phyloP scores from a whole-genome alignment of 2,113 vertebrate genomes.

The Chionis minor region DNA sequence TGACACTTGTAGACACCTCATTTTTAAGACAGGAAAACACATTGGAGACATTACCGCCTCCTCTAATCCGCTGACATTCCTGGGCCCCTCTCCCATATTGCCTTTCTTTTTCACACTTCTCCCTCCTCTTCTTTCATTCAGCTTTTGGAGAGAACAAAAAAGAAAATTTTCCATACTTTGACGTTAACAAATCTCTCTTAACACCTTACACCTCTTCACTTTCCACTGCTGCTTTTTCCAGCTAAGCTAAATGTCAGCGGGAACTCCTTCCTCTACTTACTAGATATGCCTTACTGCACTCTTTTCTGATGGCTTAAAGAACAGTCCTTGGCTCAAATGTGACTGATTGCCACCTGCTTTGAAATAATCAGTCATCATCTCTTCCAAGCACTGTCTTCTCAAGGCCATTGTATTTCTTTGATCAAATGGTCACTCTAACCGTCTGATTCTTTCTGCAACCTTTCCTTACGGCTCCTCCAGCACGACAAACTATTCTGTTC shows the following conservation, averaged over 20 bases:
- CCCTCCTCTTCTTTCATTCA: background rate
- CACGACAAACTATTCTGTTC: background rate
- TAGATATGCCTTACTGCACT: background rate
- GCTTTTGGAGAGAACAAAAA: slow-evolving; percentile 20
- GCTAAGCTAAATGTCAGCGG: slow-evolving; percentile 17
- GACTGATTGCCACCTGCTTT: background rate
- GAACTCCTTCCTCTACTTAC: background rate
- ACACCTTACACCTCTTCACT: slow-evolving; percentile 29
- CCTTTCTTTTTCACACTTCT: slow-evolving; percentile 9
- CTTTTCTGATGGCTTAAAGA: background rate
- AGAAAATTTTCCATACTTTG: slow-evolving; percentile 5
- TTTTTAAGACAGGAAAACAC: slow-evolving; percentile 24
- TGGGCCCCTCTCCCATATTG: background rate
- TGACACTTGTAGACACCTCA: slow-evolving; percentile 11
- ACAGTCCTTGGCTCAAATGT: background rate
- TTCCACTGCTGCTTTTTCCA: slow-evolving; percentile 20
- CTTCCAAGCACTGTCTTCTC: background rate
- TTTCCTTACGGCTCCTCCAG: background rate
- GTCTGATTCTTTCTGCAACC: background rate
- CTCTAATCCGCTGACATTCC: slow-evolving; percentile 6
- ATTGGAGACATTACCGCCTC: background rate
- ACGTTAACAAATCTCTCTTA: slow-evolving; percentile 18
- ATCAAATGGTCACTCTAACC: background rate
- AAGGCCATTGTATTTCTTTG: background rate
- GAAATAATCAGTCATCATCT: background rate